Evolutionary conservation across 2,797 vertebrate genomes (phyloP).

Genomic region (Nannoperca obscura): DNA sequence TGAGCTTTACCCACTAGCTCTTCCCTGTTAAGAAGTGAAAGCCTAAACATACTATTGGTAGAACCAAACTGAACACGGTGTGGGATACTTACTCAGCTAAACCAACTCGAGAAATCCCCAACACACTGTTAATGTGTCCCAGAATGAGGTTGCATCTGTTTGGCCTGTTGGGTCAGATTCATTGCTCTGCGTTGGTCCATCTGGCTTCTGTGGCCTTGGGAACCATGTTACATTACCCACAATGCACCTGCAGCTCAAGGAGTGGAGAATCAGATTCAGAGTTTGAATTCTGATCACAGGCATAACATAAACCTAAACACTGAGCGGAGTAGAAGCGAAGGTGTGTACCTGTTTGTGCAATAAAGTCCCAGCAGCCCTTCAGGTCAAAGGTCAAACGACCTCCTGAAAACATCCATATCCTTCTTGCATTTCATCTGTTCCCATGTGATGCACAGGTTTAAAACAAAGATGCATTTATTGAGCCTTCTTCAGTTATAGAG

Average conservation of each 20-base stretch:
- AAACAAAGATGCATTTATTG: too few species aligned
- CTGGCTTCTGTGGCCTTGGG: conserved; percentile 59
- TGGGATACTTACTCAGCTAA: conserved; percentile 3
- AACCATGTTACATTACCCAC: conserved; percentile 68
- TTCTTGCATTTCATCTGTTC: not conserved
- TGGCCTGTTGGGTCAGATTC: conserved; percentile 67
- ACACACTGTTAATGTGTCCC: conserved; percentile 27
- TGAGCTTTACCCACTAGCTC: not conserved
- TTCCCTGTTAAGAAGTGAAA: not conserved
- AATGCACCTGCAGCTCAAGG: conserved; percentile 64
- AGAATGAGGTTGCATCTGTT: conserved; percentile 58
- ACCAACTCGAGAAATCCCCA: not conserved
- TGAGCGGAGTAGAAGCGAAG: conserved; percentile 65
- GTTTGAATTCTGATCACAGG: conserved; percentile 21
- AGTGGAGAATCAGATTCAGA: conserved; percentile 56
- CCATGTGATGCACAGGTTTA: not conserved
- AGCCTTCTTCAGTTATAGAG: not conserved
- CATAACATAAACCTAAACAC: conserved; percentile 15
- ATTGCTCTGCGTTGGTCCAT: conserved; percentile 39
- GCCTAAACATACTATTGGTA: not conserved
- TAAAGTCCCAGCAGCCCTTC: not conserved
- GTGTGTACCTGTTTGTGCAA: not conserved
- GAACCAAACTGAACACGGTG: not conserved
- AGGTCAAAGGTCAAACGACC: not conserved
- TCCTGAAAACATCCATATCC: not conserved